Evolutionary conservation across 2,113 vertebrate genomes (phyloP).

Genomic region (Sinocyclocheilus grahami): DNA sequence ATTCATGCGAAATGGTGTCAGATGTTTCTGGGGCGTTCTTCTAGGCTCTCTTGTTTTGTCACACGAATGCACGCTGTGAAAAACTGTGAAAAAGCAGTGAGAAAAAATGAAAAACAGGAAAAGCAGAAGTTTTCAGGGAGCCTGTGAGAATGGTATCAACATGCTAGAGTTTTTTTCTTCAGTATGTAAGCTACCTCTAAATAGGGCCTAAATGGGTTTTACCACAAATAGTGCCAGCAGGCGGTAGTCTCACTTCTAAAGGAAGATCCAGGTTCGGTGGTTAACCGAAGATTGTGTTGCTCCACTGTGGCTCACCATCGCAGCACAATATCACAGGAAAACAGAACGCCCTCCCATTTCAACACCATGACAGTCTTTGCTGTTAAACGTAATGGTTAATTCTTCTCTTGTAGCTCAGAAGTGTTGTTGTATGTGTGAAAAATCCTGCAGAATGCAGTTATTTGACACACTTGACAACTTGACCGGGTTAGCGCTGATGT

Average conservation of each 20-base stretch:
- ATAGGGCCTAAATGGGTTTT: slow-evolving; percentile 56
- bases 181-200: slow-evolving; percentile 55
- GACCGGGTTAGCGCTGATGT: background rate
- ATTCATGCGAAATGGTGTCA: slow-evolving; percentile 63
- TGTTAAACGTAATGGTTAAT: slow-evolving; percentile 44
- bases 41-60: slow-evolving; percentile 51
- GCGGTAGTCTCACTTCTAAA: slow-evolving; percentile 58
- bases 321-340: slow-evolving; percentile 64
- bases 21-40: slow-evolving; percentile 63
- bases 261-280: slow-evolving; percentile 66
- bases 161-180: background rate
- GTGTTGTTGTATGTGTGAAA: background rate
- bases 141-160: slow-evolving; percentile 47
- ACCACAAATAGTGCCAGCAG: slow-evolving; percentile 39
- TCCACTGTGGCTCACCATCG: slow-evolving; percentile 56
- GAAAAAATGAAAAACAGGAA: background rate
- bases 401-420: slow-evolving; percentile 40
- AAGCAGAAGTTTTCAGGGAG: slow-evolving; percentile 44
- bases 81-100: background rate
- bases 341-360: slow-evolving; percentile 54
- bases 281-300: slow-evolving; percentile 71
- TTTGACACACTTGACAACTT: background rate
- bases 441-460: background rate
- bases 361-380: slow-evolving; percentile 46
- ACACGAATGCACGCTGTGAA: slow-evolving; percentile 23